Percentiles rank a stretch among this genome's conserved stretches.
Conservation (phyloP, 2,888 invertebrate species). For the Myopa tessellatipennis region DNA sequence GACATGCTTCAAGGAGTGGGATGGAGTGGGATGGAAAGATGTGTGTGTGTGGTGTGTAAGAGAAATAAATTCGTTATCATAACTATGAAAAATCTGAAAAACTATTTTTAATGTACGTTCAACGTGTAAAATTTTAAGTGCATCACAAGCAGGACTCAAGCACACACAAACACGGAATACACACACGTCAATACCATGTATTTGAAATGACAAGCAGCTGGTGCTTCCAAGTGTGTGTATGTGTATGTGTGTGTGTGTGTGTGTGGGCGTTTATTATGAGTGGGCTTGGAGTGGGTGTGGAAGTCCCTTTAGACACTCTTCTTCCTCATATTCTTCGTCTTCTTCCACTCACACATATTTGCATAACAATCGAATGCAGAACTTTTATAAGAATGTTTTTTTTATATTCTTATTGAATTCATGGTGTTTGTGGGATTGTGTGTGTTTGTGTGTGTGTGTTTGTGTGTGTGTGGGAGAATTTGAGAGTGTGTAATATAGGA, state of each 20-base stretch:
- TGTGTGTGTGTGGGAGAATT: not conserved
- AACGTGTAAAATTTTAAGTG: slow-evolving; percentile 17
- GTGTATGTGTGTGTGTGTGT: not conserved
- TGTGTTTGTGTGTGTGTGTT: not conserved
- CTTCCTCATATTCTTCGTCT: not conserved
- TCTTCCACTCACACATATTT: slow-evolving; percentile 12
- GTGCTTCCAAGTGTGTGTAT: not conserved
- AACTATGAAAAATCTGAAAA: not conserved
- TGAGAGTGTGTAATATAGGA: no score
- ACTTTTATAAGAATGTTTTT: not conserved
- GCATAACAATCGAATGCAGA: slow-evolving; percentile 33
- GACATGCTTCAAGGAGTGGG: no score
- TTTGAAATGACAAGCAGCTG: not conserved
- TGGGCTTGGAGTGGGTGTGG: no score
- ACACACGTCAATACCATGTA: not conserved
- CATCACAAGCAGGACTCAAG: not conserved
- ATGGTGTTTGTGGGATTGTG: not conserved
- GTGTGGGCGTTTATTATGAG: no score
- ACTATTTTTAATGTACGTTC: not conserved
- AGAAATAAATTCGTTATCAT: not conserved
- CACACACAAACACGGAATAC: not conserved
- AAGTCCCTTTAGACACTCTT: no score
- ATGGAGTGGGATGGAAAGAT: no score
- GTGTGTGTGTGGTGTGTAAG: no score
- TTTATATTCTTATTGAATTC: not conserved